These are phyloP conservation scores for Ondatra zibethicus DNA, from an alignment of 2,113 vertebrate genomes.

Conservation along the genomic window DNA sequence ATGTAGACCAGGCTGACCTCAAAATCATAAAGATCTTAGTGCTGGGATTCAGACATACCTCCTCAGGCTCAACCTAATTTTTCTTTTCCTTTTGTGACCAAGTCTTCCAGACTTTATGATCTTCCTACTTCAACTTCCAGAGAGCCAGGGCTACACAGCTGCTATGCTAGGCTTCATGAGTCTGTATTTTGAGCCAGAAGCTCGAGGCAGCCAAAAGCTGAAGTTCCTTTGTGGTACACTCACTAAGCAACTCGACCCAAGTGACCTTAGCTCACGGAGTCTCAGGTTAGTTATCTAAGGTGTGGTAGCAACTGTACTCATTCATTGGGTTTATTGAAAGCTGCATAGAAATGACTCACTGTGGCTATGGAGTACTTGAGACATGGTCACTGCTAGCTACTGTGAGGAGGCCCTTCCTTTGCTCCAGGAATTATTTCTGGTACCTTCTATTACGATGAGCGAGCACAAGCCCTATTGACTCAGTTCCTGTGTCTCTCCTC, in stretches of 20 bases:
- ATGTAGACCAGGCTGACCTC: background rate
- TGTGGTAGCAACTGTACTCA: no score
- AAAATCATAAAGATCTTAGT: background rate
- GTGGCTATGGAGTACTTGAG: background rate
- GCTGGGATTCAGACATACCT: no score
- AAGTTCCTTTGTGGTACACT: accelerated
- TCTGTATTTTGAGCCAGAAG: background rate
- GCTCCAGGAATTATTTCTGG: no score
- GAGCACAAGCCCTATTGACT: background rate
- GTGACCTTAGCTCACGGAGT: background rate
- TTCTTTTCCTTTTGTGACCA: background rate
- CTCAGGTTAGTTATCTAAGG: background rate
- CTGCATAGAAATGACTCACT: background rate
- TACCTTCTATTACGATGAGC: background rate
- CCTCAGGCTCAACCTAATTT: background rate
- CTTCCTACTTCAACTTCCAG: background rate
- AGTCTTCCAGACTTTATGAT: background rate
- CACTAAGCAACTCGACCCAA: background rate
- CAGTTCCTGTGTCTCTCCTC: no score
- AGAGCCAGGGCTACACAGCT: background rate
- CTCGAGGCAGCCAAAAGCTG: background rate
- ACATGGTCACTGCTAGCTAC: background rate
- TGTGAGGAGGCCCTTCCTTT: background rate
- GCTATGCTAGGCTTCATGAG: background rate
- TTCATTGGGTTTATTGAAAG: background rate